Percentiles rank a stretch among this genome's conserved stretches.
Evolutionary conservation across 2,888 invertebrate species (phyloP).

Genomic region (Pomacea canaliculata): DNA sequence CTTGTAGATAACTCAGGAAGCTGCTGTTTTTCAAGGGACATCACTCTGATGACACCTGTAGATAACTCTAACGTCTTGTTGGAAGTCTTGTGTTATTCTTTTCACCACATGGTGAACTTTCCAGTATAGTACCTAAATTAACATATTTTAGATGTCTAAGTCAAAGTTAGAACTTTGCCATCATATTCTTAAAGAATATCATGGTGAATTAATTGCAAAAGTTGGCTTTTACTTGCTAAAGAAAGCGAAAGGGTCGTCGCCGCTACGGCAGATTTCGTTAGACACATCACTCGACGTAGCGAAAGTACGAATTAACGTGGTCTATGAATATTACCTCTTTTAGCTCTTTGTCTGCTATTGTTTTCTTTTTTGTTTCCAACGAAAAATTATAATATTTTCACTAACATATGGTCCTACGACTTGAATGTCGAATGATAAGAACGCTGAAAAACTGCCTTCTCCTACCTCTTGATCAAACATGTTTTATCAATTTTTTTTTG

Average conservation of each 20-base stretch:
- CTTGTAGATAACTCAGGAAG: no score
- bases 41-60: no score
- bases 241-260: slow-evolving; percentile 76
- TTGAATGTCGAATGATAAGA: neutral
- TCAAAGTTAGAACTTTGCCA: slow-evolving; percentile 45
- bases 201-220: slow-evolving; percentile 82
- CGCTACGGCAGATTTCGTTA: slow-evolving; percentile 77
- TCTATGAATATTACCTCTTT: neutral
- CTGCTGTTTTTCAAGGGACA: no score
- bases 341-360: neutral
- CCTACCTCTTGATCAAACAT: no score
- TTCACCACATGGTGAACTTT: no score
- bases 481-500: no score
- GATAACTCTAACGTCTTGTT: no score
- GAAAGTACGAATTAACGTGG: slow-evolving; percentile 41
- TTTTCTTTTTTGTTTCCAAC: neutral
- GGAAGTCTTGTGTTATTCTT: no score
- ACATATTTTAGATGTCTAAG: slow-evolving; percentile 44
- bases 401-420: neutral
- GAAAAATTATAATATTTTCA: neutral
- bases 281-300: slow-evolving; percentile 73
- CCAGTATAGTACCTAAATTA: no score
- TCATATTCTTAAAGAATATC: slow-evolving; percentile 78
- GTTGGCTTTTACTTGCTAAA: slow-evolving; percentile 81
- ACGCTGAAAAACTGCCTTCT: no score